Evolutionary conservation across 2,797 vertebrate genomes (phyloP).

Genomic region (Poeciliopsis turneri): DNA sequence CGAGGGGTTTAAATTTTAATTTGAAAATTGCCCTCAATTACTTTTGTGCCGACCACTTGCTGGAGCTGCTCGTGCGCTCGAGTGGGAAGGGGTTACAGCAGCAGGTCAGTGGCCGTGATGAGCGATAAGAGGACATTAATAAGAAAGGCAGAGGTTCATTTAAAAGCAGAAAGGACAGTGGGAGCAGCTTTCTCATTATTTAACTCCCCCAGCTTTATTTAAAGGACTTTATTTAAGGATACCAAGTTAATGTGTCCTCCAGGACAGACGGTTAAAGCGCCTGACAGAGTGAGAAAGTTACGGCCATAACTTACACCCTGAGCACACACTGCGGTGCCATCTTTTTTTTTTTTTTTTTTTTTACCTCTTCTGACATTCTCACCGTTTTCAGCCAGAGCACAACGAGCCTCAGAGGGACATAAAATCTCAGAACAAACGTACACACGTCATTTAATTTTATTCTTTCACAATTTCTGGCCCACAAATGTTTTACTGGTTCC

Average conservation of each 20-base stretch:
- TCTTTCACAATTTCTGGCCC: constrained; percentile 75
- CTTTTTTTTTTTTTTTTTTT: constrained; percentile 71
- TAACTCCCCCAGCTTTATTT: constrained; percentile 91
- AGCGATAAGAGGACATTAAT: constrained; percentile 92
- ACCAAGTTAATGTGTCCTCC: constrained; percentile 84
- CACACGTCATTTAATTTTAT: constrained; percentile 75
- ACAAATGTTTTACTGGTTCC: constrained; percentile 77
- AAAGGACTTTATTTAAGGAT: constrained; percentile 92
- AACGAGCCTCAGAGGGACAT: constrained; percentile 68
- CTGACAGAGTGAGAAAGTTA: constrained; percentile 83
- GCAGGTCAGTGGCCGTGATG: constrained; percentile 91
- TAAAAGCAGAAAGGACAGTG: constrained; percentile 86
- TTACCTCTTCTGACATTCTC: constrained; percentile 72
- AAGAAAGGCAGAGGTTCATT: constrained; percentile 91
- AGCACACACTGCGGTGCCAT: constrained; percentile 76
- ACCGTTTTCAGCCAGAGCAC: constrained; percentile 58
- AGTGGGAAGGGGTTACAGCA: constrained; percentile 78
- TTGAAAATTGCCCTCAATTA: constrained; percentile 93
- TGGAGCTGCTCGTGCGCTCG: constrained; percentile 77
- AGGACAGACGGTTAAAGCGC: constrained; percentile 82
- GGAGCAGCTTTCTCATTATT: constrained; percentile 83
- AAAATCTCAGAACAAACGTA: constrained; percentile 75
- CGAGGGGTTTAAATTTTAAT: constrained; percentile 90
- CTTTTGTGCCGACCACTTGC: constrained; percentile 83
- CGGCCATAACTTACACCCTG: constrained; percentile 79